phyloP scores from a whole-genome alignment of 2,113 vertebrate species.

The Cyanistes caeruleus region DNA sequence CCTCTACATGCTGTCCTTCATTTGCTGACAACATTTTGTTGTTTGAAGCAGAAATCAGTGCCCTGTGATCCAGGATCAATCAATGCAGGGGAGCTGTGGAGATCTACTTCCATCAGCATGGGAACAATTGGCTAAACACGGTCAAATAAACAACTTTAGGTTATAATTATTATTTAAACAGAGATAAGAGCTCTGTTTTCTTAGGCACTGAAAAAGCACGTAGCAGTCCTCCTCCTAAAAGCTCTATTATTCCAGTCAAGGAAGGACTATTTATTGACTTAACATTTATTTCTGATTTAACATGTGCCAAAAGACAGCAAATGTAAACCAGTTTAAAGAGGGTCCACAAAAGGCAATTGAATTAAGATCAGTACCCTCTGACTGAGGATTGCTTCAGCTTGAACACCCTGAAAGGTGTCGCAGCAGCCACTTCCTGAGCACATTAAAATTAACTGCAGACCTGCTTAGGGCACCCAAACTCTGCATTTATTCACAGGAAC shows the following conservation, averaged over 20 bases:
- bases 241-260: not conserved
- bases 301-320: not conserved
- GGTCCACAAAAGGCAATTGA: not conserved
- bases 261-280: not conserved
- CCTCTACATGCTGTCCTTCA: not conserved
- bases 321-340: not conserved
- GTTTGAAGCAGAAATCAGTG: not conserved
- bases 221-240: not conserved
- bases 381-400: not conserved
- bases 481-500: not conserved
- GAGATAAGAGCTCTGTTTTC: not conserved
- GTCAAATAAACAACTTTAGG: not conserved
- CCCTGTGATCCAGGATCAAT: not conserved
- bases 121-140: not conserved
- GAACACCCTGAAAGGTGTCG: not conserved
- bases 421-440: not conserved
- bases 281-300: slow-evolving; percentile 1
- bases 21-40: not conserved
- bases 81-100: not conserved
- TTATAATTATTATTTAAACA: not conserved
- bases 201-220: not conserved
- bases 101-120: not conserved
- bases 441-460: not conserved
- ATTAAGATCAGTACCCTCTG: not conserved
- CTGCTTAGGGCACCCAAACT: not conserved